Evolutionary conservation across 1,140 invertebrate species (phyloP).

Genomic region (Dendrolimus kikuchii): DNA sequence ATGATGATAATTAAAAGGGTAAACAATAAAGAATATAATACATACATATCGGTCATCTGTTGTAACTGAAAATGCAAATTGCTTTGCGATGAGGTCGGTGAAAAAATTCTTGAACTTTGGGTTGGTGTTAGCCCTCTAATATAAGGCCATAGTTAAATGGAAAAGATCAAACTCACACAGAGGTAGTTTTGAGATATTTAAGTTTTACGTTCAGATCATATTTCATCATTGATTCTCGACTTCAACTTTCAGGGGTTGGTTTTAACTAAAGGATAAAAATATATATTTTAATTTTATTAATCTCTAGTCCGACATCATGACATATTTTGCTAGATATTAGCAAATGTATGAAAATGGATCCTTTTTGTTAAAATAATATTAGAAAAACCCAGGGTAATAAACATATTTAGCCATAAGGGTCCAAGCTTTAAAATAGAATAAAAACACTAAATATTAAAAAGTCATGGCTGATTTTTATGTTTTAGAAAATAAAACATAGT

Average conservation of each 20-base stretch:
- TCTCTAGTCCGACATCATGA: conserved; percentile 3
- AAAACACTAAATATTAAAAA: conserved; percentile 4
- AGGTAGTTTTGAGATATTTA: too few relatives aligned
- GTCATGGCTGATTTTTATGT: background rate
- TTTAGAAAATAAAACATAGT: conserved; percentile 1
- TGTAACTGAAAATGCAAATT: too few relatives aligned
- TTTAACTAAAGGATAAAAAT: conserved; percentile 3
- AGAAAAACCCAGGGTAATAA: too few relatives aligned
- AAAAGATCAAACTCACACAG: too few relatives aligned
- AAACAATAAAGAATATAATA: too few relatives aligned
- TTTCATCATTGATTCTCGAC: conserved; percentile 2
- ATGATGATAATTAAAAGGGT: too few relatives aligned
- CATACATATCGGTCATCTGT: too few relatives aligned
- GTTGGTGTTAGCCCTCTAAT: too few relatives aligned
- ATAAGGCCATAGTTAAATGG: too few relatives aligned
- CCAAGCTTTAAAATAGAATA: conserved; percentile 4
- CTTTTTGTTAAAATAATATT: conserved; percentile 1
- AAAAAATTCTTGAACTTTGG: too few relatives aligned
- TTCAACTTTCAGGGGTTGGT: conserved; percentile 4
- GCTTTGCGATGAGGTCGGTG: too few relatives aligned
- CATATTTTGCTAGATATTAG: conserved; percentile 3
- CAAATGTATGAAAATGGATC: conserved; percentile 3
- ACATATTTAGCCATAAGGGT: conserved; percentile 3
- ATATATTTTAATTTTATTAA: conserved; percentile 4
- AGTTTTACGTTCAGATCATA: conserved; percentile 4